Evolutionary conservation across 2,888 invertebrate genomes (phyloP).

Genomic region (Frankliniella intonsa): DNA sequence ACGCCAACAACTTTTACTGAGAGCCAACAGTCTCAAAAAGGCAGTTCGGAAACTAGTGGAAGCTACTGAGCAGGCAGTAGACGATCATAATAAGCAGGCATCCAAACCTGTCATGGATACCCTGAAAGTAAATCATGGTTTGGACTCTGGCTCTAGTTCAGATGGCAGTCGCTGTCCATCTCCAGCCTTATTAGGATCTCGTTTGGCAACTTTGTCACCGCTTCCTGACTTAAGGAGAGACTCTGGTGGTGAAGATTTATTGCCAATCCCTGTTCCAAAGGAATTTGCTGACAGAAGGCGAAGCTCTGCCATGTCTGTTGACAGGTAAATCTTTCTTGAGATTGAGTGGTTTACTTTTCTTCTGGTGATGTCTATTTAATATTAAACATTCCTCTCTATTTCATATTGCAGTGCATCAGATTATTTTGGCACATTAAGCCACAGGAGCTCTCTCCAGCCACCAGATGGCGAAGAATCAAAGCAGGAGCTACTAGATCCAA

Average conservation of each 20-base stretch:
- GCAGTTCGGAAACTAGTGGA: slow-evolving; percentile 75
- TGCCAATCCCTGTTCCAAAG: slow-evolving; percentile 64
- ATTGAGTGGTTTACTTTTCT: background rate
- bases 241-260: slow-evolving; percentile 55
- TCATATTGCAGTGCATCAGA: background rate
- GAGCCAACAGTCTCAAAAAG: slow-evolving; percentile 78
- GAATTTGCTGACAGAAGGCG: slow-evolving; percentile 79
- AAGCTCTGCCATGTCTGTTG: slow-evolving; percentile 42
- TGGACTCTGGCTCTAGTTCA: slow-evolving; percentile 47
- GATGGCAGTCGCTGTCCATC: slow-evolving; percentile 52
- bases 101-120: slow-evolving; percentile 33
- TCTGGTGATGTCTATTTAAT: too few species aligned
- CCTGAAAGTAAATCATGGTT: slow-evolving; percentile 35
- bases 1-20: slow-evolving; percentile 48
- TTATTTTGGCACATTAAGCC: background rate
- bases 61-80: slow-evolving; percentile 68
- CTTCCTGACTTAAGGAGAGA: slow-evolving; percentile 61
- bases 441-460: background rate
- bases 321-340: background rate
- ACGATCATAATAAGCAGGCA: slow-evolving; percentile 44
- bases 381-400: too few species aligned
- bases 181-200: slow-evolving; percentile 42
- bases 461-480: background rate
- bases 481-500: background rate
- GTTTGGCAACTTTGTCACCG: slow-evolving; percentile 60